Evolutionary conservation across 1,140 invertebrate genomes (phyloP), one percentile per base, ranked within the genome.

Genomic region (Yoshiicerus persimilis): DNA sequence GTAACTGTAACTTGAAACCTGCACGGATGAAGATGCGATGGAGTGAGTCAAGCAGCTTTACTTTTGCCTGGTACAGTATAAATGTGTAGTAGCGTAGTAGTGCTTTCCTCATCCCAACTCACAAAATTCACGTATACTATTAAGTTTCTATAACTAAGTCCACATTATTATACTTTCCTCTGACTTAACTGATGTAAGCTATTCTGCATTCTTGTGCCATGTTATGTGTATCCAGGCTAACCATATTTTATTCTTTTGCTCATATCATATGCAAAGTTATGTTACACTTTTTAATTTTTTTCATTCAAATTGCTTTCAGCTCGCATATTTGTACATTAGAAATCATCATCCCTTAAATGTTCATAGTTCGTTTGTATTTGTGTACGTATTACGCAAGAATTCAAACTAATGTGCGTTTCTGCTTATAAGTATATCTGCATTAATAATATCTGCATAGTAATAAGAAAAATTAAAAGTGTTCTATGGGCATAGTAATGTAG

Each of bases 191-290:
- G 25, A 80, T 80, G 16, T 80, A 16, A 80, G 75, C 75, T 80
- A 38, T 38, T 80, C 75, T 80, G 75, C 75, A 80, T 80, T 80
- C 75, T 80, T 80, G 75, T 80, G 75, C 32, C 75, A 36, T 80
- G 75, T 80, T 80, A 80, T 38, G 75, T 36, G 34, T n/a, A 80
- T 80, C 34, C 75, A 80, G 75, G 75, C 75, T 36, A 38, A 34
- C 75, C 36, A 80, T 80, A 80, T 80, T 80, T 80, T 80, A 80
- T 38, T 80, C 75, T 32, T 80, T 36, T 36, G 75, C 75, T 80
- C 75, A 80, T 80, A 80, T 80, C 75, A 80, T 80, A 80, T 80
- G 75, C 34, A 80, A 80, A 80, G 75, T 80, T 80, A 80, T 80
- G 75, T 80, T 80, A 80, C 75, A 80, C 75, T 80, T 80, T 80